phyloP scores from a whole-genome alignment of 2,797 vertebrate species.

The Meda fulgida region DNA sequence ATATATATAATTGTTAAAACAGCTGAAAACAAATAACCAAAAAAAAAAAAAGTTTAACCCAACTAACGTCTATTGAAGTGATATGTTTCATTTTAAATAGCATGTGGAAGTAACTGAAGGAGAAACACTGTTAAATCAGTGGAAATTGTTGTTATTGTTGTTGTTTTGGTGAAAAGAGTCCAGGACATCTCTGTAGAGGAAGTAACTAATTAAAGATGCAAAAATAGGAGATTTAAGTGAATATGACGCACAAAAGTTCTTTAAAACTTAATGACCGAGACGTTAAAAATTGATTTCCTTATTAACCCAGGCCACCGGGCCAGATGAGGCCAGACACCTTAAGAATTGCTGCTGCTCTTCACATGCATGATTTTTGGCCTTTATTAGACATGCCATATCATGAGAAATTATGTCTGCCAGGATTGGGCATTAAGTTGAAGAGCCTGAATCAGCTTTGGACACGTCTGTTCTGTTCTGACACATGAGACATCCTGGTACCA shows the following conservation, averaged over 20 bases:
- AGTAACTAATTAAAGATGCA: neutral
- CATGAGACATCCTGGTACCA: conserved; percentile 5
- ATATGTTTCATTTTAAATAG: neutral
- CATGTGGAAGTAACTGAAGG: neutral
- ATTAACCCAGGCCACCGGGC: conserved; percentile 33
- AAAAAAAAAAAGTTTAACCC: no score
- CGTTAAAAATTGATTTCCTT: conserved; percentile 60
- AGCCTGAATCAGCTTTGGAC: neutral
- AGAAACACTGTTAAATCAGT: neutral
- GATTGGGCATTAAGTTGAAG: conserved; percentile 7
- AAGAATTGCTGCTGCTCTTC: neutral
- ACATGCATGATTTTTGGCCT: conserved; percentile 13
- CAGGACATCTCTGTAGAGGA: neutral
- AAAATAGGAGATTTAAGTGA: conserved; percentile 8
- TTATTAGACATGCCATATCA: conserved; percentile 8
- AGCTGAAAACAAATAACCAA: neutral
- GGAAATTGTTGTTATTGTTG: neutral
- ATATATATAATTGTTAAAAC: neutral
- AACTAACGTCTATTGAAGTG: neutral
- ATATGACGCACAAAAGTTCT: neutral
- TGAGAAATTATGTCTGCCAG: conserved; percentile 23
- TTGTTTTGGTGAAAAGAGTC: neutral
- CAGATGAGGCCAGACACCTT: conserved; percentile 44
- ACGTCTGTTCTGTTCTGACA: conserved; percentile 8
- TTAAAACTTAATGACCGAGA: conserved; percentile 46